Conservation (phyloP, 2,797 vertebrate species). For the Limnodromus scolopaceus region DNA sequence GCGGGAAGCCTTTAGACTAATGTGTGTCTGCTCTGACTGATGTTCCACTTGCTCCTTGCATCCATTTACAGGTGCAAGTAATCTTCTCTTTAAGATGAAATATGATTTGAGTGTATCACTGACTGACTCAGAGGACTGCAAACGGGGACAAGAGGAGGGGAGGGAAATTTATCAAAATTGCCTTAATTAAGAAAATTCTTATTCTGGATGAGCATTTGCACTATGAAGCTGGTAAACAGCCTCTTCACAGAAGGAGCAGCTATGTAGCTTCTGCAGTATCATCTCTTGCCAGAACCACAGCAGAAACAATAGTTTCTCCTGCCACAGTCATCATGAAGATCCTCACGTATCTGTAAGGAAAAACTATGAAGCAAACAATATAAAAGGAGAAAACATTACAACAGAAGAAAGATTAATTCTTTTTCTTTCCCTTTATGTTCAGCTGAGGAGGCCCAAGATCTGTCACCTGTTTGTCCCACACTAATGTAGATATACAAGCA, state of each 20-base stretch:
- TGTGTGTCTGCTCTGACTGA: not conserved
- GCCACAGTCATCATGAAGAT: not conserved
- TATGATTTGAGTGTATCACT: not conserved
- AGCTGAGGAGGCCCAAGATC: not conserved
- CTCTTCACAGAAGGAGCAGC: not conserved
- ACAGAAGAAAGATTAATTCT: rapidly evolving
- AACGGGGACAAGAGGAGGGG: not conserved
- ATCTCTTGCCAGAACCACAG: not conserved
- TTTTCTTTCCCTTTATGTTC: not conserved
- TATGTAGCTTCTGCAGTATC: not conserved
- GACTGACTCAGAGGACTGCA: not conserved
- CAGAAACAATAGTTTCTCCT: not conserved
- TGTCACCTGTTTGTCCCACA: not conserved
- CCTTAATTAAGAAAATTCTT: not conserved
- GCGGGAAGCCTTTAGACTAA: rapidly evolving
- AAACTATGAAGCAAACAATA: not conserved
- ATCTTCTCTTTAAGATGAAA: not conserved
- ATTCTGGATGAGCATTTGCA: not conserved
- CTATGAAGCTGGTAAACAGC: not conserved
- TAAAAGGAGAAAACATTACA: not conserved
- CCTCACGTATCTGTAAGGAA: rapidly evolving
- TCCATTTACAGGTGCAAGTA: not conserved
- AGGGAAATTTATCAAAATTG: not conserved
- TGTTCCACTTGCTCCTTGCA: not conserved
- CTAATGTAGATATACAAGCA: not conserved